These are phyloP conservation scores for Sander lucioperca DNA, from an alignment of 2,113 vertebrate genomes.

Conservation along the genomic window DNA sequence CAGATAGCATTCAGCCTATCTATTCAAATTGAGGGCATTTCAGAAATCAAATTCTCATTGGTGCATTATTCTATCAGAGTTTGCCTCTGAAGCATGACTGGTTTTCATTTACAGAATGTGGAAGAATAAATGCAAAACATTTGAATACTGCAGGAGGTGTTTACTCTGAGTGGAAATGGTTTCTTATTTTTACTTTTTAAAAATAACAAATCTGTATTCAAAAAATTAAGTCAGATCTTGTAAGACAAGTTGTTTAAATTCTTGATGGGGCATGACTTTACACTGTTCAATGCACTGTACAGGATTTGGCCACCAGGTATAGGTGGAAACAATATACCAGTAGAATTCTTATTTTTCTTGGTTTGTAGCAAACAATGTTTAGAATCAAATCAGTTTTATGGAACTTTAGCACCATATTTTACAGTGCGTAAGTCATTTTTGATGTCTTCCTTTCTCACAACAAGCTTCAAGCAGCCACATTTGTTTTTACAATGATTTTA, in stretches of 20 bases:
- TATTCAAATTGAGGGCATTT: neutral
- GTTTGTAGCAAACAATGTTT: neutral
- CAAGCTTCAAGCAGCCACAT: neutral
- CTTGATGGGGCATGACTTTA: neutral
- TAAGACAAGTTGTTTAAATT: neutral
- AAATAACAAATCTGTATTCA: neutral
- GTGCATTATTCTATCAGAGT: neutral
- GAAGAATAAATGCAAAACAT: neutral
- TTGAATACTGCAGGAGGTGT: neutral
- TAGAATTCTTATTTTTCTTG: neutral
- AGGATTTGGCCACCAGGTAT: neutral
- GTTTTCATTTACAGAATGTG: constrained; percentile 1
- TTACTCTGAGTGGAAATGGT: neutral
- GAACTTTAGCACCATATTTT: neutral
- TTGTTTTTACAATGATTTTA: constrained; percentile 23
- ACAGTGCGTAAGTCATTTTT: neutral
- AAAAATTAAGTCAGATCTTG: neutral
- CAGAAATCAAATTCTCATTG: neutral
- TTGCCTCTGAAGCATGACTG: constrained; percentile 5
- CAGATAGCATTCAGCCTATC: neutral
- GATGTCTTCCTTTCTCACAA: neutral
- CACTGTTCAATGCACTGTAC: neutral
- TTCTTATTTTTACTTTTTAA: too few relatives aligned
- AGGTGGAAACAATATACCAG: neutral
- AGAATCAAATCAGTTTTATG: neutral